Conservation (phyloP, 2,113 vertebrate genomes). For the human region DNA sequence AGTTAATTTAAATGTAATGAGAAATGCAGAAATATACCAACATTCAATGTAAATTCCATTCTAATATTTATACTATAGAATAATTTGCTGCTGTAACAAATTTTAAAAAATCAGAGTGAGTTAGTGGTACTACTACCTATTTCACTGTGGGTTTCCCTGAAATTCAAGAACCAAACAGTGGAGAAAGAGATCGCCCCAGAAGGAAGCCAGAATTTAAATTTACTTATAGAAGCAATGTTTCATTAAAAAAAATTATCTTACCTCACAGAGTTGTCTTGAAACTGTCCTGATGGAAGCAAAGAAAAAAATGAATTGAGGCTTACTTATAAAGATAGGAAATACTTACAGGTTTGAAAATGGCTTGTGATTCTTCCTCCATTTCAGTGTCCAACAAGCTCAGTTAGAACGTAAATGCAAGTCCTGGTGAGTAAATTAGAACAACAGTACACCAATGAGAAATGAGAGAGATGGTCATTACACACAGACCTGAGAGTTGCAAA, state of each 20-base stretch:
- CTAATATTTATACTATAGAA: background rate
- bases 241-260: slow-evolving; percentile 28
- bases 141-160: background rate
- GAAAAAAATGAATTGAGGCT: background rate
- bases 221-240: slow-evolving; percentile 44
- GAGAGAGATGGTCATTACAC: background rate
- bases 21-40: slow-evolving; percentile 42
- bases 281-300: background rate
- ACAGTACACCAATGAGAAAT: background rate
- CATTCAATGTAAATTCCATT: slow-evolving; percentile 14
- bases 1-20: slow-evolving; percentile 54
- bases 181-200: background rate
- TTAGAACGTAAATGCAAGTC: background rate
- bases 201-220: background rate
- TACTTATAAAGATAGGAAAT: slow-evolving; percentile 31
- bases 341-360: background rate
- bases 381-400: background rate
- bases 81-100: slow-evolving; percentile 19
- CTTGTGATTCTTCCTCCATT: background rate
- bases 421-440: slow-evolving; percentile 43
- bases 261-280: slow-evolving; percentile 2
- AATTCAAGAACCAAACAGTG: background rate
- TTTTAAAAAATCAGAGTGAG: background rate
- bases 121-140: background rate
- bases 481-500: background rate